Conservation (phyloP, 2,888 invertebrate species). For the Teleogryllus oceanicus region DNA sequence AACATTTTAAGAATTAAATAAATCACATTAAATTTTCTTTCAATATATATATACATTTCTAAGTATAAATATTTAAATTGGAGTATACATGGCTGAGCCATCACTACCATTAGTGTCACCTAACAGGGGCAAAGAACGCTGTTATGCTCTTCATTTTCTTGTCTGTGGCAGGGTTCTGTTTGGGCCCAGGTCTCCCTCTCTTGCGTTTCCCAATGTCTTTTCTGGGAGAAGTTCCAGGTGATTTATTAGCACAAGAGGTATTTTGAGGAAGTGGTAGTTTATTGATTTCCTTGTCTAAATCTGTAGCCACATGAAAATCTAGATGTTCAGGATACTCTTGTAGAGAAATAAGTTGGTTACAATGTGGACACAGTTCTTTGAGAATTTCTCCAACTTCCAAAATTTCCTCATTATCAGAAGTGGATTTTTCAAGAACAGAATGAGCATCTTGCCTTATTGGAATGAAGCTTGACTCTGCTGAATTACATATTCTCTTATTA, state of each 20-base stretch:
- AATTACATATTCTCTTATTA: background rate
- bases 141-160: conserved; percentile 39
- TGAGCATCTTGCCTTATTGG: background rate
- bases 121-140: conserved; percentile 39
- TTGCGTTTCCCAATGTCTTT: conserved; percentile 30
- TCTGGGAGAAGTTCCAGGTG: conserved; percentile 20
- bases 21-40: too few species aligned
- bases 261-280: conserved; percentile 20
- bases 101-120: background rate
- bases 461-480: background rate
- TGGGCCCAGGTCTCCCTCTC: conserved; percentile 30
- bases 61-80: too few species aligned
- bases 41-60: too few species aligned
- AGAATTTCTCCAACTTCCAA: conserved; percentile 43
- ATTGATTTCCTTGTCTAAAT: conserved; percentile 66
- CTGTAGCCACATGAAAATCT: conserved; percentile 82
- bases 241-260: background rate
- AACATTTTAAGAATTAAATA: too few species aligned
- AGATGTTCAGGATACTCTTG: conserved; percentile 68
- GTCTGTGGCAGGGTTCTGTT: background rate
- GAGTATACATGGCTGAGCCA: too few species aligned
- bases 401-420: background rate
- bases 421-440: too few species aligned
- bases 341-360: conserved; percentile 59
- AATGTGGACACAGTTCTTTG: conserved; percentile 62